A percentile compares a stretch with the other conserved stretches of the same genome.
phyloP scores from a whole-genome alignment of 2,888 invertebrate species.

The Netelia virgata region DNA sequence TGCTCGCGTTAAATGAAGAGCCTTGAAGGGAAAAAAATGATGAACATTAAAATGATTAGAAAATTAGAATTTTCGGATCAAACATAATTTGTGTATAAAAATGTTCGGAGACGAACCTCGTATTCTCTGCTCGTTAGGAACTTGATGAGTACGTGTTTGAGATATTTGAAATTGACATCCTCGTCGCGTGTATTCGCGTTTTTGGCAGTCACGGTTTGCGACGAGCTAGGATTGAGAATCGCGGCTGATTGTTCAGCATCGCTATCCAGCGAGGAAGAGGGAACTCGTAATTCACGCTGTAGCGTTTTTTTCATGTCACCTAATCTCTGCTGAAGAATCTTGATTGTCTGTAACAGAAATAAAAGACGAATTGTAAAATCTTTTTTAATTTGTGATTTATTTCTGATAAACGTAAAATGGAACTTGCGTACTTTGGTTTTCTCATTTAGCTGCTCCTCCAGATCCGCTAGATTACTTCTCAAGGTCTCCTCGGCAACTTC shows the following conservation, averaged over 20 bases:
- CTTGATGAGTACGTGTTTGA: conserved; percentile 97
- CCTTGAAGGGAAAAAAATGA: conserved; percentile 85
- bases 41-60: conserved; percentile 6
- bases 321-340: conserved; percentile 94
- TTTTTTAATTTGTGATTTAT: not conserved
- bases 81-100: not conserved
- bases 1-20: conserved; percentile 95
- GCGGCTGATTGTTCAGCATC: conserved; percentile 88
- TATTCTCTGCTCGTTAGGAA: conserved; percentile 95
- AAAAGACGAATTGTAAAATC: not conserved
- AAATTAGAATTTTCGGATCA: conserved; percentile 2
- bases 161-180: conserved; percentile 93
- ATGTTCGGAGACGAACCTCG: conserved; percentile 84
- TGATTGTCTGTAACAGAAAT: conserved; percentile 89
- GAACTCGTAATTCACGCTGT: conserved; percentile 91
- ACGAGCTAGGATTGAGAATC: conserved; percentile 88
- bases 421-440: conserved; percentile 87
- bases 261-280: conserved; percentile 86
- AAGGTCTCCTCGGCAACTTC: conserved; percentile 86
- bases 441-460: conserved; percentile 88
- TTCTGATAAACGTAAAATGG: conserved; percentile 5
- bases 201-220: conserved; percentile 84
- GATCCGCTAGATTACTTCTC: conserved; percentile 85
- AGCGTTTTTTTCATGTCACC: conserved; percentile 96
- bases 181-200: conserved; percentile 85